Conservation (phyloP, 2,113 vertebrate genomes). For the Tragelaphus buxtoni region DNA sequence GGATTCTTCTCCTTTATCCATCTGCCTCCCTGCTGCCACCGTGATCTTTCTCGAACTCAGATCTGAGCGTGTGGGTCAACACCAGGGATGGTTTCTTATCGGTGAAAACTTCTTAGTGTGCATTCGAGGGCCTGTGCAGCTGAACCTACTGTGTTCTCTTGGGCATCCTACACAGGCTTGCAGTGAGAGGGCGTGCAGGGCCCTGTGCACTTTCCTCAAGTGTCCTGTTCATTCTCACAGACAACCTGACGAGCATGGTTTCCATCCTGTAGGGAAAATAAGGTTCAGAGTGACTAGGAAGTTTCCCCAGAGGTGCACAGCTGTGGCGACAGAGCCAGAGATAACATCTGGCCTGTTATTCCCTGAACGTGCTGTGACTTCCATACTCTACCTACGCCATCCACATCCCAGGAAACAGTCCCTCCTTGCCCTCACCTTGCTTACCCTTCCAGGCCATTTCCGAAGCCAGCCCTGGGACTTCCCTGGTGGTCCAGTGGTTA, state of each 20-base stretch:
- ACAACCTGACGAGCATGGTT: background rate
- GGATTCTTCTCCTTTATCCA: background rate
- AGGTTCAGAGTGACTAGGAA: background rate
- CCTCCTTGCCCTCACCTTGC: background rate
- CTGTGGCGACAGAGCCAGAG: background rate
- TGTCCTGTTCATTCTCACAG: background rate
- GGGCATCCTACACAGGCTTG: background rate
- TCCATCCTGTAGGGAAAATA: background rate
- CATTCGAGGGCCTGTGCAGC: rapidly evolving
- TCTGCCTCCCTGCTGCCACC: background rate
- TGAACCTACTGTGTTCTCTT: background rate
- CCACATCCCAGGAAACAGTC: background rate
- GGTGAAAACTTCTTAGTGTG: background rate
- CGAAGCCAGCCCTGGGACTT: background rate
- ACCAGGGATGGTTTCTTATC: background rate
- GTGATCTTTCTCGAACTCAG: background rate
- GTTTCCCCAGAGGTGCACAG: background rate
- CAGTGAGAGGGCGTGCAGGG: rapidly evolving
- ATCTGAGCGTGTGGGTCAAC: background rate
- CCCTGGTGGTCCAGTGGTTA: background rate
- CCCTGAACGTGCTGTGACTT: background rate
- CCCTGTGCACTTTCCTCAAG: background rate
- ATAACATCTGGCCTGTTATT: rapidly evolving
- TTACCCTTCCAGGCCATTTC: background rate
- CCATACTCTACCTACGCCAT: rapidly evolving